Evolutionary conservation across 2,113 vertebrate genomes (phyloP).

Genomic region (Grammomys surdaster): DNA sequence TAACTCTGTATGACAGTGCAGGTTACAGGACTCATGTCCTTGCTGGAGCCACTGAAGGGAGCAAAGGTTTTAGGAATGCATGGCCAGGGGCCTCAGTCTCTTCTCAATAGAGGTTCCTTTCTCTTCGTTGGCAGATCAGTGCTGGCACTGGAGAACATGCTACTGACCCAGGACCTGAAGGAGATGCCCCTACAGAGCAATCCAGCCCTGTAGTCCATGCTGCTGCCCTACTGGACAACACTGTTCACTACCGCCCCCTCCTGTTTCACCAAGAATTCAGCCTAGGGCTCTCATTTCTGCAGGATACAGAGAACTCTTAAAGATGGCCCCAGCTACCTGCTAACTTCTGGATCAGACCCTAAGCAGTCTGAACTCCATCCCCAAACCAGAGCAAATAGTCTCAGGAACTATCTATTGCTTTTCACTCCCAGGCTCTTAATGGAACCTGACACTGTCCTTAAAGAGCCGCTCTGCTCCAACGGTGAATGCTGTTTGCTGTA

Average conservation of each 20-base stretch:
- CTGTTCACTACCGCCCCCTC: background rate
- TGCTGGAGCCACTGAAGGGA: background rate
- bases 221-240: background rate
- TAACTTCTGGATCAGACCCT: background rate
- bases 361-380: background rate
- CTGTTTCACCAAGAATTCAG: background rate
- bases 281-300: background rate
- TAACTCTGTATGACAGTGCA: background rate
- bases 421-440: background rate
- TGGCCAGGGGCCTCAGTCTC: background rate
- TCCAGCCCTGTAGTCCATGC: background rate
- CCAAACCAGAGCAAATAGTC: background rate
- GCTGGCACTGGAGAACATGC: background rate
- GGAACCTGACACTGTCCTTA: background rate
- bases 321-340: background rate
- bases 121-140: background rate
- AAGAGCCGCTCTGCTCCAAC: conserved; percentile 1
- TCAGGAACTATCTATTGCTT: background rate
- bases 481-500: background rate
- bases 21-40: background rate
- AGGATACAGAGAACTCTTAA: background rate
- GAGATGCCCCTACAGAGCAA: background rate
- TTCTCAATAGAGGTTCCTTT: background rate
- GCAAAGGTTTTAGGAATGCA: background rate
- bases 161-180: background rate